phyloP scores from a whole-genome alignment of 92 coral and sea anemone species.

The Nematostella vectensis region DNA sequence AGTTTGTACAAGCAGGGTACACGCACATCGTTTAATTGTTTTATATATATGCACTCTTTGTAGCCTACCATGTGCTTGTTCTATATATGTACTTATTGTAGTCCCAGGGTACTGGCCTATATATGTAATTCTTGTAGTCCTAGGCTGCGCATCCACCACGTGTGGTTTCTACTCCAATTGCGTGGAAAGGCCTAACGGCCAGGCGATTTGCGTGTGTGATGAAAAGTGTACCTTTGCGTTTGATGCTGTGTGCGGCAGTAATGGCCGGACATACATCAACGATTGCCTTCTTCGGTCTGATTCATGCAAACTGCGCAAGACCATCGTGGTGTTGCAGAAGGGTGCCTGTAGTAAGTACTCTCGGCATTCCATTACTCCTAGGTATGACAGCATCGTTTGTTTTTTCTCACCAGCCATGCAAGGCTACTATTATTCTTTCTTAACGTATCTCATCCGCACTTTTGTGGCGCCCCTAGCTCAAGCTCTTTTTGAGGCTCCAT shows the following conservation, averaged over 20 bases:
- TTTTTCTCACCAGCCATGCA: too few species aligned
- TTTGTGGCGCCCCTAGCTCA: too few species aligned
- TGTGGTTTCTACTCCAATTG: constrained; percentile 80
- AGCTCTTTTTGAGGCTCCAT: too few species aligned
- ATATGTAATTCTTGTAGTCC: too few species aligned
- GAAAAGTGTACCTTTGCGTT: constrained; percentile 50
- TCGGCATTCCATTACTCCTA: too few species aligned
- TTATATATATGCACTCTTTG: too few species aligned
- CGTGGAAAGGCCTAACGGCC: constrained; percentile 62
- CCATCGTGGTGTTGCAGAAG: constrained; percentile 47
- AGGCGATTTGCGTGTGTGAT: constrained; percentile 71
- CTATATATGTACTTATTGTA: not conserved
- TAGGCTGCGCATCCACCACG: constrained; percentile 60
- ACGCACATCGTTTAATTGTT: too few species aligned
- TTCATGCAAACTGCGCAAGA: constrained; percentile 72
- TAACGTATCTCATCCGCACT: too few species aligned
- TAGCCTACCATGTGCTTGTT: not conserved
- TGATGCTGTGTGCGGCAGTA: constrained; percentile 91
- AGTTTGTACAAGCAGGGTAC: too few species aligned
- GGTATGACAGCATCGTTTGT: not conserved
- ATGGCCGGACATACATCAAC: constrained; percentile 89
- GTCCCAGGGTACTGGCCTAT: too few species aligned
- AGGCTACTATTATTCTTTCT: too few species aligned
- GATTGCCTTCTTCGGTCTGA: constrained; percentile 72
- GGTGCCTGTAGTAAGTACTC: constrained; percentile 89